phyloP scores from a whole-genome alignment of 92 coral and sea anemone species.

The Palythoa grandiflora region DNA sequence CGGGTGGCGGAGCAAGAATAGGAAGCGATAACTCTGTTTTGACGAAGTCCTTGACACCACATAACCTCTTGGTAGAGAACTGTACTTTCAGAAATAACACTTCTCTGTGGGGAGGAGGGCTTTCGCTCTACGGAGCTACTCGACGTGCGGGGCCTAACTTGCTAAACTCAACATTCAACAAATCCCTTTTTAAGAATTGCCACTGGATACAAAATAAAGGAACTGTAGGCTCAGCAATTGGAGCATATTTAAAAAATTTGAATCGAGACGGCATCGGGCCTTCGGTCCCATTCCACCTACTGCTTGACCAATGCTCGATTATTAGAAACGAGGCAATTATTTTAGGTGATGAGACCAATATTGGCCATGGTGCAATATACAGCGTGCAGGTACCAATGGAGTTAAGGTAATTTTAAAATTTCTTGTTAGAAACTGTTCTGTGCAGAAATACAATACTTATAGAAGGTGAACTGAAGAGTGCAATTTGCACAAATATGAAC shows the following conservation, averaged over 20 bases:
- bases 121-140: constrained; percentile 42
- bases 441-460: too few relatives aligned
- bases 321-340: constrained; percentile 26
- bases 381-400: constrained; percentile 36
- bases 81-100: constrained; percentile 34
- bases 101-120: constrained; percentile 36
- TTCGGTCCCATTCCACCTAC: constrained; percentile 41
- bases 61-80: constrained; percentile 31
- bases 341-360: constrained; percentile 4
- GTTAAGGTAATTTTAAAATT: not conserved
- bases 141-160: constrained; percentile 27
- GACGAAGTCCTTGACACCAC: constrained; percentile 34
- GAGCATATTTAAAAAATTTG: constrained; percentile 31
- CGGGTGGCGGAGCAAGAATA: constrained; percentile 80
- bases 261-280: constrained; percentile 40
- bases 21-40: constrained; percentile 50
- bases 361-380: constrained; percentile 34
- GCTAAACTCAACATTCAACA: constrained; percentile 9
- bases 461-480: too few relatives aligned
- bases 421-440: too few relatives aligned
- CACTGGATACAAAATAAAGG: constrained; percentile 32
- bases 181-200: constrained; percentile 15
- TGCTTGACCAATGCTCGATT: constrained; percentile 29
- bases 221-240: constrained; percentile 42
- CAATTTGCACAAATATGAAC: too few relatives aligned